Percentiles rank a stretch among this genome's conserved stretches.
Conservation (phyloP, 2,113 vertebrate species). For the Erpornis zantholeuca region DNA sequence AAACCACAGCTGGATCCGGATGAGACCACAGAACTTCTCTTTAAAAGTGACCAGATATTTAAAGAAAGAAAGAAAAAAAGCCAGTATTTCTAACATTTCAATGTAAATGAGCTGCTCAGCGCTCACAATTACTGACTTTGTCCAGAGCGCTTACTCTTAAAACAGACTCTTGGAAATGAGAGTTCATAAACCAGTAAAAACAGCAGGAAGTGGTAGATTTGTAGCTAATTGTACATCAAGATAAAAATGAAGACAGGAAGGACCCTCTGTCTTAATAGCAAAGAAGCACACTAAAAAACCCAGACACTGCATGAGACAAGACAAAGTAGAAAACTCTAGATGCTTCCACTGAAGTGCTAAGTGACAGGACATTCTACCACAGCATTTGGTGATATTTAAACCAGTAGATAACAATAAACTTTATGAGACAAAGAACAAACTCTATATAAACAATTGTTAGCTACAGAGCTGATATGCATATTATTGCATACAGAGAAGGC, state of each 20-base stretch:
- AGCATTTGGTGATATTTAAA: neutral
- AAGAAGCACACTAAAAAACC: neutral
- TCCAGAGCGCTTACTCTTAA: neutral
- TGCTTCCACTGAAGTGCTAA: neutral
- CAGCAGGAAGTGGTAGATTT: neutral
- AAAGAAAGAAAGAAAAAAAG: no score
- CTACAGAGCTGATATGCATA: neutral
- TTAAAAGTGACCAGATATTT: neutral
- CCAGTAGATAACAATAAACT: neutral
- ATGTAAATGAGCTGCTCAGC: neutral
- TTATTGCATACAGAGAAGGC: neutral
- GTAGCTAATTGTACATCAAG: neutral
- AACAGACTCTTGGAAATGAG: neutral
- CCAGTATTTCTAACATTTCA: neutral
- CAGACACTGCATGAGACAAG: neutral
- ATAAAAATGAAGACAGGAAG: neutral
- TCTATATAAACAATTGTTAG: neutral
- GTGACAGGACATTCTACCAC: neutral
- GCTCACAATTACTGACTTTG: neutral
- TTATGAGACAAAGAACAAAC: neutral
- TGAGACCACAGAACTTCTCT: neutral
- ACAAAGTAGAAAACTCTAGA: neutral
- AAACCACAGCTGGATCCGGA: neutral
- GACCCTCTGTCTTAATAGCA: neutral
- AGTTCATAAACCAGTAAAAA: neutral